phyloP scores from a whole-genome alignment of 1,140 invertebrate species.

The Aphidius gifuensis region DNA sequence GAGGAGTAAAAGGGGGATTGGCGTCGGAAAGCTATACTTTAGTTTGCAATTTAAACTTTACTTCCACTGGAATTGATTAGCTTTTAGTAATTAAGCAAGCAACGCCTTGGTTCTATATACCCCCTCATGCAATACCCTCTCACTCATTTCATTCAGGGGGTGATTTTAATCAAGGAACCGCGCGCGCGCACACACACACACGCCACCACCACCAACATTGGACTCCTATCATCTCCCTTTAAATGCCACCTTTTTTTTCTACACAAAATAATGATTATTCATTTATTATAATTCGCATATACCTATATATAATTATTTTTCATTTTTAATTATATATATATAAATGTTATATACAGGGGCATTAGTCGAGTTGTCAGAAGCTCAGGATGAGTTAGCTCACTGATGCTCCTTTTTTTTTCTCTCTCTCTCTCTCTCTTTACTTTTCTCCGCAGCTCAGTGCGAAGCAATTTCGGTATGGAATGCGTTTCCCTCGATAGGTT shows the following conservation, averaged over 20 bases:
- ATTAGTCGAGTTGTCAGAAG: no score
- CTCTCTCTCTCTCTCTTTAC: background rate
- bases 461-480: conserved; percentile 54
- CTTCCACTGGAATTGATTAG: conserved; percentile 58
- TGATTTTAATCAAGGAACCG: conserved; percentile 50
- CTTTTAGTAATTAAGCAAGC: conserved; percentile 58
- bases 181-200: conserved; percentile 27
- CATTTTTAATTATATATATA: conserved; percentile 13
- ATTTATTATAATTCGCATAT: conserved; percentile 5
- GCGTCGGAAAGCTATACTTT: conserved; percentile 53
- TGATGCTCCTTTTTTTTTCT: conserved; percentile 18
- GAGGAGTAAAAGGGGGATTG: conserved; percentile 4
- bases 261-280: background rate
- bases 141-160: conserved; percentile 27
- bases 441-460: conserved; percentile 32
- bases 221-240: background rate
- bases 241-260: background rate
- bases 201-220: conserved; percentile 13
- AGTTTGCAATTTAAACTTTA: conserved; percentile 59
- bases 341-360: no score
- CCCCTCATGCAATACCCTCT: conserved; percentile 16
- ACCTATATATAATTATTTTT: conserved; percentile 22
- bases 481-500: conserved; percentile 51
- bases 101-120: conserved; percentile 44
- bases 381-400: background rate